A percentile compares a stretch with the other conserved stretches of the same genome.
phyloP scores from a whole-genome alignment of 2,797 vertebrate species.

The Dermochelys coriacea region DNA sequence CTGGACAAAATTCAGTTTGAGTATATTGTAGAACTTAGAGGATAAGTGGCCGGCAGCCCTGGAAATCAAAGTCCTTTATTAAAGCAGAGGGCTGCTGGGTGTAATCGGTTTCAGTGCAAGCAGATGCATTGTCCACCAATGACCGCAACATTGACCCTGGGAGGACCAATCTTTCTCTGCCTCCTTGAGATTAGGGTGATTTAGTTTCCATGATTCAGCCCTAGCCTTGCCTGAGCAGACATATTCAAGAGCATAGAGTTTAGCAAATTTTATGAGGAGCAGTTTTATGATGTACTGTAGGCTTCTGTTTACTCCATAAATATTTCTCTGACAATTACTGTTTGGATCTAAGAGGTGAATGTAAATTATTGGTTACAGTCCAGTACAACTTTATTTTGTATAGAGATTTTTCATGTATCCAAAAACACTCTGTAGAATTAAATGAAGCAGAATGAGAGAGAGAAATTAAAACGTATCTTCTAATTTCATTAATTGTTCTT shows the following conservation, averaged over 20 bases:
- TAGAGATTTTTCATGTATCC: not conserved
- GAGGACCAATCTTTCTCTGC: not conserved
- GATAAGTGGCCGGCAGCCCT: not conserved
- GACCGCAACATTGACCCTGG: constrained; percentile 28
- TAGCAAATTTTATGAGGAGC: not conserved
- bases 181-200: not conserved
- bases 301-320: constrained; percentile 24
- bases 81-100: not conserved
- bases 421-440: constrained; percentile 42
- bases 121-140: not conserved
- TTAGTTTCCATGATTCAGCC: not conserved
- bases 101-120: not conserved
- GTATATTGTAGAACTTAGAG: not conserved
- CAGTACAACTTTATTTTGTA: constrained; percentile 32
- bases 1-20: not conserved
- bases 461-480: constrained; percentile 10
- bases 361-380: constrained; percentile 23
- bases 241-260: not conserved
- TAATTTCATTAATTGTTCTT: constrained; percentile 10
- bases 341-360: constrained; percentile 13
- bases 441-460: not conserved
- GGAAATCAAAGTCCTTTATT: constrained; percentile 15
- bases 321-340: not conserved
- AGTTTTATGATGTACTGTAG: not conserved
- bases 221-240: not conserved